These are phyloP conservation scores for Acrocyrtus sp. DNA, from an alignment of 2,888 invertebrate genomes.

Conservation along the genomic window DNA sequence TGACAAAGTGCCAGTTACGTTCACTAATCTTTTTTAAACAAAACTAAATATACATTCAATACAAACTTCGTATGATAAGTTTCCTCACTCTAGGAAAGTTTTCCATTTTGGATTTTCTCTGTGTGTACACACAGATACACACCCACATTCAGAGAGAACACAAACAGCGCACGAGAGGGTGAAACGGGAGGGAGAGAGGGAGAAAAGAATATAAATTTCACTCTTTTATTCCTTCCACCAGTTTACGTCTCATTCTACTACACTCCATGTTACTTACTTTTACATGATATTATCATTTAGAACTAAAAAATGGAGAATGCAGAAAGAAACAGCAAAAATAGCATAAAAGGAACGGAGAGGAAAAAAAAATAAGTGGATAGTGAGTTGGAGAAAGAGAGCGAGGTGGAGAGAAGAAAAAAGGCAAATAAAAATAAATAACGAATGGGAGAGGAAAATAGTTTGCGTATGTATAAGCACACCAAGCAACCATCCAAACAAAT, in stretches of 20 bases:
- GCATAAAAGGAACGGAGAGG: no score
- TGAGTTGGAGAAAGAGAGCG: no score
- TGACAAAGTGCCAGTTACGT: no score
- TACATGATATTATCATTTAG: conserved; percentile 35
- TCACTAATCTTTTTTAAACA: no score
- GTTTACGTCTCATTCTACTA: no score
- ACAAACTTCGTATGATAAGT: no score
- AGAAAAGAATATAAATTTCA: conserved; percentile 1
- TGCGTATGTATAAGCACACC: conserved; percentile 1
- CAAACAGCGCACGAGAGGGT: no score
- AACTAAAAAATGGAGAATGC: conserved; percentile 1
- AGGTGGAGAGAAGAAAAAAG: conserved; percentile 44
- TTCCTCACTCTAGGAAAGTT: no score
- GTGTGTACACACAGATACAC: no score
- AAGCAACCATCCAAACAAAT: conserved; percentile 56
- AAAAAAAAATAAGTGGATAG: no score
- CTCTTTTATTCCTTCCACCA: neutral
- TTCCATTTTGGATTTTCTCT: no score
- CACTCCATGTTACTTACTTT: neutral
- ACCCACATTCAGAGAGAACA: neutral
- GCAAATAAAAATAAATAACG: conserved; percentile 62
- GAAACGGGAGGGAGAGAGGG: neutral
- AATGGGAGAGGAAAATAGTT: conserved; percentile 33
- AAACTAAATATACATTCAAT: no score
- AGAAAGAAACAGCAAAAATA: conserved; percentile 1